Base-by-base conservation (phyloP, 2,797 vertebrate genomes). In the Melanotaenia nigrans region DNA sequence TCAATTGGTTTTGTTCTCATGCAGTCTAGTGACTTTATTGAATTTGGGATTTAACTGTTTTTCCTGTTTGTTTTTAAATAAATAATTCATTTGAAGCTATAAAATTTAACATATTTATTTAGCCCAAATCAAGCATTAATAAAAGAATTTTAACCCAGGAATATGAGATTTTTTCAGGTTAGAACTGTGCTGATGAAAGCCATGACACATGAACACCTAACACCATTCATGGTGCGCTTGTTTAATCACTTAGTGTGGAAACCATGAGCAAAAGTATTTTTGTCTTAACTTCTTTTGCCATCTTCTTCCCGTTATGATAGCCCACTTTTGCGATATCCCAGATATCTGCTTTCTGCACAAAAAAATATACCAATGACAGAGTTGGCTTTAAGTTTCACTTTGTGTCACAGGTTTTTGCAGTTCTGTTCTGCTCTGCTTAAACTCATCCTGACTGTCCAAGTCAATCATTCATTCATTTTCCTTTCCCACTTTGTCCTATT, bases 11-110 rank as follows among this genome's bases (percentile, higher is more conserved):
- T 71, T 66, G 67, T 75, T 78, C 77, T 85, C 71, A 74, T 51
- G 65, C 78, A 85, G 84, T 87, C 75, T 85, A 87, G 73, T 83
- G 76, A 79, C 75, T 81, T 82, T 85, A 85, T 65, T 84, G 68
- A 86, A 82, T 82, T 64, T 69, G 77, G 75, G 61, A 69, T 81
- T 62, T 72, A 67, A 81, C 49, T 45, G 4, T 5, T 45, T 24
- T 24, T 35, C 28, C 47, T 33, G n/a, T 22, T 58, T 59, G 16
- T 45, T 36, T 25, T 25, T 1, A 0, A 0, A 61, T 45, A 45
- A 45, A 45, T 13, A 65, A 57, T 11, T 1, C 10, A 5, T 24
- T 36, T 11, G 47, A 57, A 70, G n/a, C 22, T 18, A 40, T 61
- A 4, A 67, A 75, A 1, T 47, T 16, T 4, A n/a, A 14, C 6